phyloP scores from a whole-genome alignment of 2,797 vertebrate species.

The Gymnothorax javanicus region DNA sequence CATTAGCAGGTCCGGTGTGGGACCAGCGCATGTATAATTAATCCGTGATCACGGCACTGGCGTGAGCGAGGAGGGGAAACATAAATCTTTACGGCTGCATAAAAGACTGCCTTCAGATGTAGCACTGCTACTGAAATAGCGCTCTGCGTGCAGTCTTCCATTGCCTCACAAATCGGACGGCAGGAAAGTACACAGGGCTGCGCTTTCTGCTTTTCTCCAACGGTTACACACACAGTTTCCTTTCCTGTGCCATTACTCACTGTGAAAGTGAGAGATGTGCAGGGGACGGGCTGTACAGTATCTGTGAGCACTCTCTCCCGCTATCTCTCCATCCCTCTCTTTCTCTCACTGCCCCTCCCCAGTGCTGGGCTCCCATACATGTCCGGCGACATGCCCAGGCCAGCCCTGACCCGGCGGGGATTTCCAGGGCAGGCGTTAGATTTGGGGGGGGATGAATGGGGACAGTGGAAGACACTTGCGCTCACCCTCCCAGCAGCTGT shows the following conservation, averaged over 20 bases:
- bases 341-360: no score
- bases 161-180: constrained; percentile 22
- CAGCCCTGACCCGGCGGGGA: constrained; percentile 5
- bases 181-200: constrained; percentile 27
- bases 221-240: background rate
- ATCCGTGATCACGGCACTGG: constrained; percentile 40
- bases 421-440: constrained; percentile 12
- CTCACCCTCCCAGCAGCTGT: background rate
- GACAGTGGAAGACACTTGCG: background rate
- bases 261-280: constrained; percentile 22
- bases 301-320: background rate
- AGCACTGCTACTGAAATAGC: constrained; percentile 17
- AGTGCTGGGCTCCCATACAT: background rate
- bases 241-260: background rate
- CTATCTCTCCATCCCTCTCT: background rate
- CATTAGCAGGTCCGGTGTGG: background rate
- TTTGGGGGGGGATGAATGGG: background rate
- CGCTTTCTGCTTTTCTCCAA: background rate
- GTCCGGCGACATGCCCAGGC: no score
- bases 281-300: background rate
- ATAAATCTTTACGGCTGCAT: constrained; percentile 37
- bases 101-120: constrained; percentile 35
- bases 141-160: constrained; percentile 24
- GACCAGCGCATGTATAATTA: constrained; percentile 38
- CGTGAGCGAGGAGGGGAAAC: constrained; percentile 15